Evolutionary conservation across 2,888 invertebrate genomes (phyloP), one percentile per base, ranked within the genome.

Genomic region (Thera obeliscata): DNA sequence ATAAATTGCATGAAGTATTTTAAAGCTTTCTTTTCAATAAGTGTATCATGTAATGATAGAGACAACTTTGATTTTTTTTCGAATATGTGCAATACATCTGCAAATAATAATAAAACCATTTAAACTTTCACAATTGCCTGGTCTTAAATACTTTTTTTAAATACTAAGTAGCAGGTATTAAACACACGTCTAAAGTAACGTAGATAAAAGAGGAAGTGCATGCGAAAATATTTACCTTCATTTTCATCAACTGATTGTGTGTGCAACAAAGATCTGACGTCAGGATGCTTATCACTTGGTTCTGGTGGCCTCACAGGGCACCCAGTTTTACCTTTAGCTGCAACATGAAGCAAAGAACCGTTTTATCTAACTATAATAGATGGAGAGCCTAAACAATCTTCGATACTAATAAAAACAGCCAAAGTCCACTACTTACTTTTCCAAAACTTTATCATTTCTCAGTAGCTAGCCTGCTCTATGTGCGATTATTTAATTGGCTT

Each of bases 1-100:
- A 98, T 95, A 87, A 95, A 98, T 80, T 98, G 97, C 64, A 97
- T 95, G 85, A 98, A 97, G 87, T 97, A 97, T 57, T 96, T 96
- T 38, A 98, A 91, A 65, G 97, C 97, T 83, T 95, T 95, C 83
- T 96, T 96, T 87, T 98, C 97, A 38, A 94, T 89, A 12, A 98
- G 93, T 74, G 97, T 95, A 80, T 98, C 96, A 68, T 94, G 89
- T 69, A 98, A 91, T 61, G 95, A 96, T 89, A 97, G 95, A 3
- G 97, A 96, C 62, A 98, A 91, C 66, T 96, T 95, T 0, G 96
- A 96, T 75, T 93, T 93, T 75, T 93, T 92, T 67, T 88, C 87
- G 73, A 93, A 90, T 76, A 90, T 81, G 70, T 86, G 79, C 66
- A 77, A 74, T 73, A 79, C 74, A 86, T 90, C 93, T 94, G 88